Percentiles rank a stretch among this genome's conserved stretches.
phyloP scores from a whole-genome alignment of 2,888 invertebrate genomes.

The Dryobota labecula region DNA sequence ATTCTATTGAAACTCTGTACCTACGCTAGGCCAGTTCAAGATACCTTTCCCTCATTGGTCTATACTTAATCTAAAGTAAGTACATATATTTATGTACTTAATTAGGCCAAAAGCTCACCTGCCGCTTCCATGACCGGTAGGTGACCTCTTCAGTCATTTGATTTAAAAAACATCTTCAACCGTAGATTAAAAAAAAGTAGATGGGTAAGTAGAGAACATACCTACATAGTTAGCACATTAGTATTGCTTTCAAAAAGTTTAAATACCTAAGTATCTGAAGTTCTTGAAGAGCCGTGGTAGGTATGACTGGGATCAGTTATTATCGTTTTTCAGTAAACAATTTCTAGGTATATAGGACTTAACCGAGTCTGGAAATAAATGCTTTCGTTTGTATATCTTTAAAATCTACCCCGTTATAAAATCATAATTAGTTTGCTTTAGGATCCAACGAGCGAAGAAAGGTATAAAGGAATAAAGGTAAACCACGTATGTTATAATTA shows the following conservation, averaged over 20 bases:
- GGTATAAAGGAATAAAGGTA: no score
- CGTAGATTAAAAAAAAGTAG: not conserved
- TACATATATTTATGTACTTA: no score
- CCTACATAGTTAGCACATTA: not conserved
- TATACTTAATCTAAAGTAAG: not conserved
- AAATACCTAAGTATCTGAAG: no score
- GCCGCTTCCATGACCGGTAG: not conserved
- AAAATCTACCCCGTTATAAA: not conserved
- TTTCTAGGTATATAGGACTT: not conserved
- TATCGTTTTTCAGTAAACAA: slow-evolving; percentile 16
- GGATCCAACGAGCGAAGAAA: slow-evolving; percentile 14
- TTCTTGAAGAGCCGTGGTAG: not conserved
- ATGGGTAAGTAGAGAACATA: not conserved
- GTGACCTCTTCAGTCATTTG: not conserved
- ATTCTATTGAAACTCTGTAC: no score
- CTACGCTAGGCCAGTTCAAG: no score
- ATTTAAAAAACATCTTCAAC: not conserved
- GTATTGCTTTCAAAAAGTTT: not conserved
- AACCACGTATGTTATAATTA: no score
- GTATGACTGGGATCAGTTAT: not conserved
- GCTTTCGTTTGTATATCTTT: not conserved
- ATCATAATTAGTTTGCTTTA: slow-evolving; percentile 23
- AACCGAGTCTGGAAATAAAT: slow-evolving; percentile 13
- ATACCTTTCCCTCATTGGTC: not conserved
- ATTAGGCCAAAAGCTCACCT: not conserved